Conservation (phyloP, 1,140 invertebrate species). For the Leptopilina boulardi region DNA sequence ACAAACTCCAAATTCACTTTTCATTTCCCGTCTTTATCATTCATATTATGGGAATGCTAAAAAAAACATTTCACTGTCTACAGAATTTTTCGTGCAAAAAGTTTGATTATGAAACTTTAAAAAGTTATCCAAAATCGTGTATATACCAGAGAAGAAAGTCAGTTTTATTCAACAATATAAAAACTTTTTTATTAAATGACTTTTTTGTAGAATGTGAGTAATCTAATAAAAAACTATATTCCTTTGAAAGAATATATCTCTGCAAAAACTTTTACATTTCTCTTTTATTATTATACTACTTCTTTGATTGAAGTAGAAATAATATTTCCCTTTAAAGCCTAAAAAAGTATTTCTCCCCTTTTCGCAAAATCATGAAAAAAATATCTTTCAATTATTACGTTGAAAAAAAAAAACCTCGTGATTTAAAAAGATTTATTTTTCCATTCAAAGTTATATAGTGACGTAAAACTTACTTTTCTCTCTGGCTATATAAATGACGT, state of each 20-base stretch:
- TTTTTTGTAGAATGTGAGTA: background rate
- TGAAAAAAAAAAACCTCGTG: no score
- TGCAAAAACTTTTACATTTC: background rate
- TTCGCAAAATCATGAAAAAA: no score
- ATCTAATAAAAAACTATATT: background rate
- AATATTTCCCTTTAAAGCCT: no score
- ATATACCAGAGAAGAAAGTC: no score
- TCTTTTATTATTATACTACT: background rate
- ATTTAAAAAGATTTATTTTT: no score
- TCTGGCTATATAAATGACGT: no score
- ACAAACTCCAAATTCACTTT: background rate
- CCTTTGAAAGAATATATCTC: background rate
- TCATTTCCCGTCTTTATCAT: background rate
- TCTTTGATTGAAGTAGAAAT: background rate
- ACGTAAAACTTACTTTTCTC: no score
- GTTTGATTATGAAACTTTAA: constrained; percentile 15
- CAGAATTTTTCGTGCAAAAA: background rate
- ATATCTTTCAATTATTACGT: no score
- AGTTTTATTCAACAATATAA: background rate
- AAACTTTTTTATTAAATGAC: background rate
- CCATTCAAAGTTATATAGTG: no score
- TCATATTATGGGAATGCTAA: background rate
- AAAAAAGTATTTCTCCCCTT: no score
- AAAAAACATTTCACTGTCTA: background rate
- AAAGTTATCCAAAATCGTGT: background rate